A percentile compares a stretch with the other conserved stretches of the same genome.
phyloP scores from a whole-genome alignment of 2,113 vertebrate genomes.

The Stercorarius parasiticus region DNA sequence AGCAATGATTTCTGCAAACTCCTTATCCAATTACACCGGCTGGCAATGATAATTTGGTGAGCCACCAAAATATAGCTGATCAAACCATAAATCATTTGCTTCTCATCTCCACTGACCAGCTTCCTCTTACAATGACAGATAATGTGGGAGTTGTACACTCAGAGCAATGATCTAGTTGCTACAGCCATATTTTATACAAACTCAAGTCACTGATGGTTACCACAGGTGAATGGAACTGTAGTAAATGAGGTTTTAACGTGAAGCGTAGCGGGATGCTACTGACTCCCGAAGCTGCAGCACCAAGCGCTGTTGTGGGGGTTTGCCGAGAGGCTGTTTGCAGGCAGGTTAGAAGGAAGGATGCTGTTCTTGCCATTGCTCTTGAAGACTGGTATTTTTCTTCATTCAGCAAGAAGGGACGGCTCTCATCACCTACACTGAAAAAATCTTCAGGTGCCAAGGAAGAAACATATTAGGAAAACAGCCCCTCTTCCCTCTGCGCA shows the following conservation, averaged over 20 bases:
- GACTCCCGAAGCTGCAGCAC: neutral
- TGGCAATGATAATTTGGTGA: neutral
- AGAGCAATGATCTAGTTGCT: neutral
- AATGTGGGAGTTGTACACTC: neutral
- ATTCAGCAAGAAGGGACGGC: neutral
- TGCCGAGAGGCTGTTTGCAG: neutral
- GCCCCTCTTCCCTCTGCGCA: neutral
- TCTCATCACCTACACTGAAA: neutral
- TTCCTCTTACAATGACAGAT: neutral
- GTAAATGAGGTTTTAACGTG: neutral
- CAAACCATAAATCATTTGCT: neutral
- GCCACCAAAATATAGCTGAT: neutral
- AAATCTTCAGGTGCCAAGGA: neutral
- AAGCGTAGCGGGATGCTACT: neutral
- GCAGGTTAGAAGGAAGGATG: neutral
- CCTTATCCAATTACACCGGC: neutral
- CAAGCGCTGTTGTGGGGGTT: neutral
- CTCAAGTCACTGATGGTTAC: neutral
- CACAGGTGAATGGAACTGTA: neutral
- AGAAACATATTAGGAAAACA: neutral
- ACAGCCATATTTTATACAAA: neutral
- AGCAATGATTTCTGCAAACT: neutral
- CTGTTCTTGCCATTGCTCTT: neutral
- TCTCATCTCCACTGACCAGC: neutral
- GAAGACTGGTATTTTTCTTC: neutral